Percentiles rank a stretch among this genome's conserved stretches.
Evolutionary conservation across 2,888 invertebrate species (phyloP).

Genomic region (Malacosoma neustria): DNA sequence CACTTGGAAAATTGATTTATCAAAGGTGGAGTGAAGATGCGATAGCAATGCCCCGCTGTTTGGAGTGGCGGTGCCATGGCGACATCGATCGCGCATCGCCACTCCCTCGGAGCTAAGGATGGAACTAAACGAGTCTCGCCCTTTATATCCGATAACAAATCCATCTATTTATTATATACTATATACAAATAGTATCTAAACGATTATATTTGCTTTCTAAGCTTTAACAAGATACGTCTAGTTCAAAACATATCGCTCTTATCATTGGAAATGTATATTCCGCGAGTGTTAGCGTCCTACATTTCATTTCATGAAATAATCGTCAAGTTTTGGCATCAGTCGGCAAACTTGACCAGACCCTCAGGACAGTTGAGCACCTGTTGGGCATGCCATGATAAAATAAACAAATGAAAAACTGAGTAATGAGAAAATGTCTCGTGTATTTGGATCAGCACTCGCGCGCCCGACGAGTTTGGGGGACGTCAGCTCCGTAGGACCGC

Average conservation of each 20-base stretch:
- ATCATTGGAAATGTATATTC: no score
- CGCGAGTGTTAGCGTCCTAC: no score
- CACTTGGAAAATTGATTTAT: background rate
- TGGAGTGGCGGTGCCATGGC: conserved; percentile 40
- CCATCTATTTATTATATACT: background rate
- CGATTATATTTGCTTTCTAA: background rate
- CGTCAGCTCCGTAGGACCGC: conserved; percentile 36
- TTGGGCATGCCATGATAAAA: background rate
- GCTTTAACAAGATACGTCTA: no score
- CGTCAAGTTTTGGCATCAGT: no score
- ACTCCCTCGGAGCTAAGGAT: background rate
- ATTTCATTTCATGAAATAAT: no score
- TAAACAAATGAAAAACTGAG: conserved; percentile 54
- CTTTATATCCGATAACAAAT: background rate
- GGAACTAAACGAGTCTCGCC: background rate
- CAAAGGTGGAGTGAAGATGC: background rate
- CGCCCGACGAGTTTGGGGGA: conserved; percentile 42
- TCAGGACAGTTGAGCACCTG: background rate
- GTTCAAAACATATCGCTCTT: no score
- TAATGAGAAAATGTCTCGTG: conserved; percentile 62
- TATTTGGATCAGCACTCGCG: conserved; percentile 58
- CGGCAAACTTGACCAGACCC: no score
- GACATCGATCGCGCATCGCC: conserved; percentile 35
- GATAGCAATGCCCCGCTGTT: conserved; percentile 19
- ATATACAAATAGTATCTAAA: background rate